Percentiles rank a stretch among this genome's conserved stretches.
These are phyloP conservation scores for Nebria salina DNA, from an alignment of 2,888 invertebrate genomes.

Conservation along the genomic window DNA sequence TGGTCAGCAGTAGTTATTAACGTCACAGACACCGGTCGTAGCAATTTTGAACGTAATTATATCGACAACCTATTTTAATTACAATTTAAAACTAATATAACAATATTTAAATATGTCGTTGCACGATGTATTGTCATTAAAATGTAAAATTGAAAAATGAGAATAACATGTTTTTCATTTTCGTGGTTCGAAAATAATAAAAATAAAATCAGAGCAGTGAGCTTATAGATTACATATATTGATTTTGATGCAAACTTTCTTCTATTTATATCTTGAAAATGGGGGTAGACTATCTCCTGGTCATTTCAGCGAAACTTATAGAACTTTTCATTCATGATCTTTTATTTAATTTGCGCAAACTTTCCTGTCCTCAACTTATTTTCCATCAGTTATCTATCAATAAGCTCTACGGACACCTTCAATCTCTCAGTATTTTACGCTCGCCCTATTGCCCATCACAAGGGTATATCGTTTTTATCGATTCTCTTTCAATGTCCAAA, in stretches of 20 bases:
- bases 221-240: not conserved
- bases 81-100: not conserved
- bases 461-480: too few relatives aligned
- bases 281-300: not conserved
- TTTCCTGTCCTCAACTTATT: not conserved
- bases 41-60: not conserved
- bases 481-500: not conserved
- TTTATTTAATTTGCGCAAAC: not conserved
- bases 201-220: not conserved
- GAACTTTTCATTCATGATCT: not conserved
- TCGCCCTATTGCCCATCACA: not conserved
- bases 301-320: not conserved
- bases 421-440: not conserved
- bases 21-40: not conserved
- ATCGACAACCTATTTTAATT: not conserved
- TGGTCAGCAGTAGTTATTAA: not conserved
- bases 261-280: not conserved
- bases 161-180: not conserved
- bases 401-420: not conserved
- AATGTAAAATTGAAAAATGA: not conserved
- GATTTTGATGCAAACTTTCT: not conserved
- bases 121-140: too few relatives aligned
- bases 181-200: not conserved
- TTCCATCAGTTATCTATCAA: not conserved
- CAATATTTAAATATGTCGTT: too few relatives aligned